These are phyloP conservation scores for Ridgeia piscesae DNA, from an alignment of 1,140 invertebrate genomes.

Conservation along the genomic window DNA sequence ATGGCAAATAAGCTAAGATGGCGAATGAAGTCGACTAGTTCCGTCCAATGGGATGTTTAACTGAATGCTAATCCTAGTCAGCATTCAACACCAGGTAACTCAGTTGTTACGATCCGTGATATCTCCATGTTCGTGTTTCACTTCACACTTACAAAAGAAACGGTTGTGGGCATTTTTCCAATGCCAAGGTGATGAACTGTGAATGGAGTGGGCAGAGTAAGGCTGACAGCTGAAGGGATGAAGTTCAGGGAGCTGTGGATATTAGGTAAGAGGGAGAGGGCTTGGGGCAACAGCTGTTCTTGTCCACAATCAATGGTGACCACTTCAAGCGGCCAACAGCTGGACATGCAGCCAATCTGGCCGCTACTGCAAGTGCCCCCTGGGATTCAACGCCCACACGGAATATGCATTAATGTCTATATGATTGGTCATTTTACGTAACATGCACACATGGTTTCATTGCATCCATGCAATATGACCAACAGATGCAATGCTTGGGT, in stretches of 20 bases:
- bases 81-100: no score
- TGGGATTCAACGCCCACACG: background rate
- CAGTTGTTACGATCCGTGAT: no score
- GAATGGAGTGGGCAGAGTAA: background rate
- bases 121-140: no score
- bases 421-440: background rate
- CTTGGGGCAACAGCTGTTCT: background rate
- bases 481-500: background rate
- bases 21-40: no score
- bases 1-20: no score
- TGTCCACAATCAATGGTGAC: background rate
- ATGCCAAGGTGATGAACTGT: background rate
- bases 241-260: background rate
- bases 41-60: no score
- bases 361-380: no score
- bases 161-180: background rate
- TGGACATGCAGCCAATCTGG: background rate
- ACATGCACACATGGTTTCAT: background rate
- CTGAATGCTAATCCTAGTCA: no score
- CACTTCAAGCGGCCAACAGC: background rate
- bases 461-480: background rate
- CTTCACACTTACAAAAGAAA: background rate
- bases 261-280: background rate
- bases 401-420: background rate
- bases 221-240: background rate